Base-by-base conservation (phyloP, 2,113 vertebrate species). In the Brienomyrus brachyistius region DNA sequence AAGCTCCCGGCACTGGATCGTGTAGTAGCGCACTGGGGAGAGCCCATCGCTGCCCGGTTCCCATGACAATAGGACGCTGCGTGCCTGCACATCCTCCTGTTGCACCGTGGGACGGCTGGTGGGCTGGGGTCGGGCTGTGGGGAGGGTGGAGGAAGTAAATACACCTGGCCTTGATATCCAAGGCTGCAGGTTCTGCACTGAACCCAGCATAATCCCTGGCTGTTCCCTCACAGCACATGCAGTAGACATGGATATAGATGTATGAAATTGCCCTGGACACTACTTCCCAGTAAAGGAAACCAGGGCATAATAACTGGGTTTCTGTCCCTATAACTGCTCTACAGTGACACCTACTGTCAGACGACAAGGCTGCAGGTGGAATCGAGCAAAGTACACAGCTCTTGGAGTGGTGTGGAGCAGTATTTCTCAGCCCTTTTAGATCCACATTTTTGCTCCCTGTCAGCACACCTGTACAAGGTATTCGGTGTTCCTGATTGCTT, bases 21-120 rank as follows among this genome's bases (percentile, higher is more conserved):
- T 98, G 91, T 99, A 99, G 94, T 98, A 99, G 19, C 98, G 97
- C 19, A 99, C 96, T 0, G 98, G 98, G 8, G 98, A 99, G 19
- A 99, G 96, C 54, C 98, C 98, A 0, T 99, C 98, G 0, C 98
- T 98, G 92, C 98, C 98, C 0, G 98, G 97, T 95, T 98, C 97
- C 98, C 98, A 99, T 92, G 97, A 96, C 89, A 99, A 95, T 48
- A 93, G 94, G 90, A 97, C 95, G 1, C 96, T 97, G 45, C 97
- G 97, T 40, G 96, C 94, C 90, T 94, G 95, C 43, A 96, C 96
- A 62, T 96, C 94, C 89, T 95, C 95, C 92, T 96, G 96, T 91
- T 95, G 94, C 91, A 92, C 94, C 87, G 91, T 86, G 0, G 95
- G 96, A 91, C 95, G 96, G 93, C 95, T 94, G 91, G 98, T 97